Percentiles rank a stretch among this genome's conserved stretches.
Conservation (phyloP, 2,113 vertebrate species). For the Callionymus lyra region DNA sequence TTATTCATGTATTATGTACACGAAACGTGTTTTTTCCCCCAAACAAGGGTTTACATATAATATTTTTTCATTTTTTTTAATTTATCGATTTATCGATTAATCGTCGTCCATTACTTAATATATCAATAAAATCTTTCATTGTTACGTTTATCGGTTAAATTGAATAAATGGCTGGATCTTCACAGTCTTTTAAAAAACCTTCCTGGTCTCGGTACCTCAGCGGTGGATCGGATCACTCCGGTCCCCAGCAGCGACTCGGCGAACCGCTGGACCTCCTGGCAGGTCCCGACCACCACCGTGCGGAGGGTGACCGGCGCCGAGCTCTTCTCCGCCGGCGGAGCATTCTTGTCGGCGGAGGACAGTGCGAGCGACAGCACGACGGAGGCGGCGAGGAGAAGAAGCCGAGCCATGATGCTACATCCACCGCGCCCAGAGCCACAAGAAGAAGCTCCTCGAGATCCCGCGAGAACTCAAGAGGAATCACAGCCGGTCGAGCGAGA, state of each 20-base stretch:
- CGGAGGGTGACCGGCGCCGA: conserved; percentile 28
- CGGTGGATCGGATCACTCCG: conserved; percentile 44
- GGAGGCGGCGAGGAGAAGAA: conserved; percentile 9
- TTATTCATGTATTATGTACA: too few relatives aligned
- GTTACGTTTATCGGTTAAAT: too few relatives aligned
- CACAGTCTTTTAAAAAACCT: too few relatives aligned
- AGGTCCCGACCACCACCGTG: conserved; percentile 36
- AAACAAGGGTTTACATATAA: too few relatives aligned
- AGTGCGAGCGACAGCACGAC: conserved; percentile 16
- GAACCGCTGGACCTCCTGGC: conserved; percentile 47
- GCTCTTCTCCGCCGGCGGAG: neutral
- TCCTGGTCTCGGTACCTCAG: conserved; percentile 51
- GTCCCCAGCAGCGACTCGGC: conserved; percentile 56
- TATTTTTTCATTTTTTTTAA: too few relatives aligned
- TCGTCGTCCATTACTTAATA: too few relatives aligned
- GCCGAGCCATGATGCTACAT: neutral
- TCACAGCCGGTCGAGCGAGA: conserved; percentile 15
- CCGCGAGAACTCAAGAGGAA: neutral
- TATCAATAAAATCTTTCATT: too few relatives aligned
- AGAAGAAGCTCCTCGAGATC: conserved; percentile 5
- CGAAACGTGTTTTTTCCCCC: too few relatives aligned
- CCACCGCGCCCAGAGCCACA: conserved; percentile 23
- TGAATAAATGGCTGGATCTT: too few relatives aligned
- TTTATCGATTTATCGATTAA: too few relatives aligned
- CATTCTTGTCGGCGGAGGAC: conserved; percentile 6